Conservation (phyloP, 1,140 invertebrate species). For the Aphelinus atriplicis region DNA sequence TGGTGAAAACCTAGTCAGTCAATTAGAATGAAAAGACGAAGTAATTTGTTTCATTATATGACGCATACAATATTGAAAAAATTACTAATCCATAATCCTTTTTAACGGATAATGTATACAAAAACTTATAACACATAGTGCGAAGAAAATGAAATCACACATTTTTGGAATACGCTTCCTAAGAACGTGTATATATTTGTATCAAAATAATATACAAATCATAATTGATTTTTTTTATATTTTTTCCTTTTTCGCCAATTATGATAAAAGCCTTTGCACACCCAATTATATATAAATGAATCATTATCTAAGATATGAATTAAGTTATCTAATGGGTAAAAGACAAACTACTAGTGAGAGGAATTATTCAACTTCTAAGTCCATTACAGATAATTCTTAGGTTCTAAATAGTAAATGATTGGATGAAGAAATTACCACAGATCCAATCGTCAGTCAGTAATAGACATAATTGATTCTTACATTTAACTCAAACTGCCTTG, state of each 20-base stretch:
- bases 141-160: too few relatives aligned
- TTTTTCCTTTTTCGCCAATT: background rate
- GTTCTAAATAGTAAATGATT: slow-evolving; percentile 11
- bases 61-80: too few relatives aligned
- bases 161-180: background rate
- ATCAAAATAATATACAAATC: background rate
- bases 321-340: background rate
- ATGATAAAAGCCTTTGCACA: background rate
- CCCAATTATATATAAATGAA: background rate
- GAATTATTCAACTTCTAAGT: background rate
- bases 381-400: slow-evolving; percentile 9
- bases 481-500: too few relatives aligned
- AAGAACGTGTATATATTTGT: background rate
- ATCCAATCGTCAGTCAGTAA: background rate
- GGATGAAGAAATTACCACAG: slow-evolving; percentile 9
- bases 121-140: too few relatives aligned
- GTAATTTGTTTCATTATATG: too few relatives aligned
- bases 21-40: too few relatives aligned
- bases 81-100: too few relatives aligned
- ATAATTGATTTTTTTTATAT: background rate
- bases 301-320: background rate
- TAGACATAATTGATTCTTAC: background rate
- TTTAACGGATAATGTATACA: too few relatives aligned
- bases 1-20: too few relatives aligned
- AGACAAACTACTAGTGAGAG: background rate